These are phyloP conservation scores for Drosophila simulans DNA, from an alignment of 1,140 invertebrate genomes.

Conservation along the genomic window DNA sequence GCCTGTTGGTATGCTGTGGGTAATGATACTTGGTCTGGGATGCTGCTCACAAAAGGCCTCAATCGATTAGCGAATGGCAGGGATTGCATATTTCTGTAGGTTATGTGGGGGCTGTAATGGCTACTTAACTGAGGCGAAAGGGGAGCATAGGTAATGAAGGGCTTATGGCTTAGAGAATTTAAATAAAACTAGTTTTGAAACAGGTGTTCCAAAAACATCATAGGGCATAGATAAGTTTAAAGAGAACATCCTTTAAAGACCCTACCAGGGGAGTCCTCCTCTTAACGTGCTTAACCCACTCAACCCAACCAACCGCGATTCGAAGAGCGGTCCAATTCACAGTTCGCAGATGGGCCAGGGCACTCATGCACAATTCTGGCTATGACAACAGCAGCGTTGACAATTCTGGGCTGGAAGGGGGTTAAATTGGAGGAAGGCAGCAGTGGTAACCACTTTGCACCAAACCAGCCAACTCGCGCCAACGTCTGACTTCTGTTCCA, in stretches of 20 bases:
- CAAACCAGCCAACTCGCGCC: not conserved
- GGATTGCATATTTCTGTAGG: conserved; percentile 3
- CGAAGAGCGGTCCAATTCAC: not conserved
- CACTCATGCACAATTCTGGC: conserved; percentile 47
- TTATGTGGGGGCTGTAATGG: not conserved
- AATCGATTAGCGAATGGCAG: conserved; percentile 37
- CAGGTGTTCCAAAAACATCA: too few species aligned
- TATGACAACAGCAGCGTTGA: conserved; percentile 46
- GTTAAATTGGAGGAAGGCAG: not conserved
- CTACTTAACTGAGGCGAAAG: not conserved
- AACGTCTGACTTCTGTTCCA: conserved; percentile 29
- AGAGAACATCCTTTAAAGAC: not conserved
- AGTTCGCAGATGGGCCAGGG: conserved; percentile 8
- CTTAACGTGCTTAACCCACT: conserved; percentile 23
- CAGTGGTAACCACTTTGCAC: conserved; percentile 20
- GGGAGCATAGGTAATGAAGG: too few species aligned
- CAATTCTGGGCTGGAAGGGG: conserved; percentile 12
- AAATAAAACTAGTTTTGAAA: not conserved
- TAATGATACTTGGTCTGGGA: conserved; percentile 1
- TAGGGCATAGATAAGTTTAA: too few species aligned
- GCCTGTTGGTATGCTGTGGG: conserved; percentile 55
- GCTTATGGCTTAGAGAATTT: too few species aligned
- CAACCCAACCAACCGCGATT: conserved; percentile 4
- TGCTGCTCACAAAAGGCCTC: not conserved
- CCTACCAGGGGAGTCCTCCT: not conserved